Base-by-base conservation (phyloP, 2,797 vertebrate genomes). In the Siniperca obscura region DNA sequence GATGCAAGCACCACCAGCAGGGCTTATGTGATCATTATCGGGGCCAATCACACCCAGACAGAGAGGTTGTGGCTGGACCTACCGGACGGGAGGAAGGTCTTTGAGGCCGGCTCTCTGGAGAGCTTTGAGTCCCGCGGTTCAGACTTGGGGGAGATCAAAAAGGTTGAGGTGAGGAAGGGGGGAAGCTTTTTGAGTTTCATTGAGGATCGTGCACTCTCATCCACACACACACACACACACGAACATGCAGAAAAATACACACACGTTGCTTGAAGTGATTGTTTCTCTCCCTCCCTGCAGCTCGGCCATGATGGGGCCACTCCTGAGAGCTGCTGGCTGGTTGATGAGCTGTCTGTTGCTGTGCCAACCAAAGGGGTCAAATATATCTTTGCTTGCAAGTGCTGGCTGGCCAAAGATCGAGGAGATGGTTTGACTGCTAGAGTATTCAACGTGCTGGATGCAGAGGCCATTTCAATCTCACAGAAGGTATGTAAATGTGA, bases 321-420 rank as follows among this genome's bases (percentile, higher is more conserved):
- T 27, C 97, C 98, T 0, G 98, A 99, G 91, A 99, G 98, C 94
- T 99, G 98, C 93, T 99, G 98, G 98, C 80, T 99, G 86, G 94
- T 99, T 90, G 97, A 98, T 19, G 97, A 98, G 92, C 91, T 99
- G 86, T 92, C 92, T 48, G 94, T 99, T 27, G 79, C 96, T 0
- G 97, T 99, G 89, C 98, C 98, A 87, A 99, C 98, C 72, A 98
- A 97, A 93, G 98, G 97, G 0, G 92, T 96, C 91, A 97, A 96
- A 95, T 99, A 97, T 74, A 95, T 95, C 10, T 96, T 99, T 78
- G 90, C 92, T 52, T 99, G 98, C 89, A 98, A 98, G 86, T 98
- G 97, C 95, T 99, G 98, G 98, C 94, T 99, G 86, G 98, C 98
- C 94, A 98, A 98, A 94, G 98, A 99, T 90, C 95, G 97, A 78